Percentiles rank a stretch among this genome's conserved stretches.
phyloP scores from a whole-genome alignment of 1,140 invertebrate species.

The Ips typographus region DNA sequence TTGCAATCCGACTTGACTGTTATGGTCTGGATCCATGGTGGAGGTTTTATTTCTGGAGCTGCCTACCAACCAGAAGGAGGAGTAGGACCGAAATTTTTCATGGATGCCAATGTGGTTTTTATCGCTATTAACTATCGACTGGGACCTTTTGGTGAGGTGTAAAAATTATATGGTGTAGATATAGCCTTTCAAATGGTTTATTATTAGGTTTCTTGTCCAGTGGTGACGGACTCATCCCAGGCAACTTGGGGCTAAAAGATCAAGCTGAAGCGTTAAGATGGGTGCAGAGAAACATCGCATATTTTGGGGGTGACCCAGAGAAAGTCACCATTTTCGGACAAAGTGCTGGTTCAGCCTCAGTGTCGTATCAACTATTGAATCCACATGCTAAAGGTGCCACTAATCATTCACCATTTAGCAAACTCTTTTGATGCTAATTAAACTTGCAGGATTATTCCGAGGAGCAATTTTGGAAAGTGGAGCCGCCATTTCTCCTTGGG shows the following conservation, averaged over 20 bases:
- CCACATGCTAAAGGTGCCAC: not conserved
- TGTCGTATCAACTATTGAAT: constrained; percentile 21
- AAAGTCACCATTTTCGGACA: constrained; percentile 28
- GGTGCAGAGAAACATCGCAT: constrained; percentile 22
- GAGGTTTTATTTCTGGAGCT: constrained; percentile 22
- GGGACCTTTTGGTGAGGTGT: constrained; percentile 24
- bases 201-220: constrained; percentile 22
- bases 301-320: constrained; percentile 20
- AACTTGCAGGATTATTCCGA: not conserved
- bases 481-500: constrained; percentile 31
- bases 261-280: constrained; percentile 22
- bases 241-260: constrained; percentile 26
- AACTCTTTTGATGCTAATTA: too few relatives aligned
- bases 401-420: too few relatives aligned
- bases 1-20: constrained; percentile 12
- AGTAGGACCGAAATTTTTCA: constrained; percentile 23
- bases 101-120: constrained; percentile 25
- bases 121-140: constrained; percentile 24
- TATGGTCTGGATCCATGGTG: constrained; percentile 31
- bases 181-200: not conserved
- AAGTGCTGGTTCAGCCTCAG: constrained; percentile 19
- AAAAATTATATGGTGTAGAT: not conserved
- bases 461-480: constrained; percentile 32
- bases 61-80: constrained; percentile 12
- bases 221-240: constrained; percentile 10